Conservation (phyloP, 1,140 invertebrate species). For the Brachionus koreanus region DNA sequence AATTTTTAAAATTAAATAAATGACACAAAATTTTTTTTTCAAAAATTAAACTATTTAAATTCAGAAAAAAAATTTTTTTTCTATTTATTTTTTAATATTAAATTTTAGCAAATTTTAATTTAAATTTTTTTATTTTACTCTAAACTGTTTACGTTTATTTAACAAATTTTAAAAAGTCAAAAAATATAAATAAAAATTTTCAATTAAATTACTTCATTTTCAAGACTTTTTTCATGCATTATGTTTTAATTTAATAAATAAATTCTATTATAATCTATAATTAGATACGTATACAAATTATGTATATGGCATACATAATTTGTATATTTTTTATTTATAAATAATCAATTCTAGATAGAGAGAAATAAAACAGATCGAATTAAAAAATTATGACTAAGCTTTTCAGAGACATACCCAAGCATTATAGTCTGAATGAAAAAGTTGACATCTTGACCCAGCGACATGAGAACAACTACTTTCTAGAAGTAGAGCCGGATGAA, state of each 20-base stretch:
- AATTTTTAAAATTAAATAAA: no score
- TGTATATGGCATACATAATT: neutral
- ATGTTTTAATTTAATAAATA: neutral
- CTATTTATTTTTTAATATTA: no score
- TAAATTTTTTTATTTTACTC: no score
- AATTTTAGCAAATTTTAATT: no score
- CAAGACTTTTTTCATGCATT: neutral
- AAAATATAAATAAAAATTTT: neutral
- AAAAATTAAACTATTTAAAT: no score
- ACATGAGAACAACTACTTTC: neutral
- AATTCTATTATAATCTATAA: neutral
- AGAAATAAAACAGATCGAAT: neutral
- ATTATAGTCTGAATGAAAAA: neutral
- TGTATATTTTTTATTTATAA: neutral
- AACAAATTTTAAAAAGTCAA: no score
- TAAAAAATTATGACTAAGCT: neutral
- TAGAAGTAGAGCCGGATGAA: neutral
- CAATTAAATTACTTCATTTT: neutral
- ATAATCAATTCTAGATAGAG: neutral
- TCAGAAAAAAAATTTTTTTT: no score
- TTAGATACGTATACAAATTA: neutral
- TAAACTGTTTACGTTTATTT: no score
- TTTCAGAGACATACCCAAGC: neutral
- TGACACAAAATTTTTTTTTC: no score
- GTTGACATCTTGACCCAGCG: neutral